phyloP scores from a whole-genome alignment of 2,888 invertebrate genomes.

The Siphlonurus alternatus region DNA sequence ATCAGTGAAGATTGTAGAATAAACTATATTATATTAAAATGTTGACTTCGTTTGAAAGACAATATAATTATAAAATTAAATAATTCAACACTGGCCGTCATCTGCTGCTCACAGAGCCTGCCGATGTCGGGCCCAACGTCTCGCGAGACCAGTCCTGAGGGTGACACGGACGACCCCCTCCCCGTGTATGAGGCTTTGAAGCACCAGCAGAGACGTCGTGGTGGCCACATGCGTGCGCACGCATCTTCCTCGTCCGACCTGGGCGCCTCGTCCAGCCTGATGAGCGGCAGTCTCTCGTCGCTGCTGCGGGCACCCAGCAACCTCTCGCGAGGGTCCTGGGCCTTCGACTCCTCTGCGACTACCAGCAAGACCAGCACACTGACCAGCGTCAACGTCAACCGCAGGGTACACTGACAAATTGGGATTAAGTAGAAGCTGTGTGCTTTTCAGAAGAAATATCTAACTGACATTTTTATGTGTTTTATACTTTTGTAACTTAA shows the following conservation, averaged over 20 bases:
- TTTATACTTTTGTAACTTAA: too few species aligned
- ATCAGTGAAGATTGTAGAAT: too few species aligned
- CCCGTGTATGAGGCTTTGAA: neutral
- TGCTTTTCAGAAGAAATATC: too few species aligned
- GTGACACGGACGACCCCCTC: neutral
- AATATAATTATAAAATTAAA: too few species aligned
- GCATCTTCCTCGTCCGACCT: neutral
- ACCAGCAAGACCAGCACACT: neutral
- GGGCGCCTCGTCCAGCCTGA: neutral
- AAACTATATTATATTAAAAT: too few species aligned
- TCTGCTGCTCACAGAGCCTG: too few species aligned
- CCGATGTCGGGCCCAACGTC: constrained; percentile 30
- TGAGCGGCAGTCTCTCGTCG: neutral
- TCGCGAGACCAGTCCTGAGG: constrained; percentile 31
- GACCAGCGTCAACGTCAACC: neutral
- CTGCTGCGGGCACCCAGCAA: neutral
- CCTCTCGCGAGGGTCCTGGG: neutral
- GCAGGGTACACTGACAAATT: neutral
- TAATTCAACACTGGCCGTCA: too few species aligned
- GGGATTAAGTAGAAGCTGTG: too few species aligned
- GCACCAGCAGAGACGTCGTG: neutral
- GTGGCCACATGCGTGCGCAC: neutral
- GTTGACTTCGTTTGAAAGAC: too few species aligned
- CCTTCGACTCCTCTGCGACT: neutral
- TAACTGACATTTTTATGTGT: too few species aligned